phyloP scores from a whole-genome alignment of 2,888 invertebrate genomes.

The Ashinkailepas kermadecensis region DNA sequence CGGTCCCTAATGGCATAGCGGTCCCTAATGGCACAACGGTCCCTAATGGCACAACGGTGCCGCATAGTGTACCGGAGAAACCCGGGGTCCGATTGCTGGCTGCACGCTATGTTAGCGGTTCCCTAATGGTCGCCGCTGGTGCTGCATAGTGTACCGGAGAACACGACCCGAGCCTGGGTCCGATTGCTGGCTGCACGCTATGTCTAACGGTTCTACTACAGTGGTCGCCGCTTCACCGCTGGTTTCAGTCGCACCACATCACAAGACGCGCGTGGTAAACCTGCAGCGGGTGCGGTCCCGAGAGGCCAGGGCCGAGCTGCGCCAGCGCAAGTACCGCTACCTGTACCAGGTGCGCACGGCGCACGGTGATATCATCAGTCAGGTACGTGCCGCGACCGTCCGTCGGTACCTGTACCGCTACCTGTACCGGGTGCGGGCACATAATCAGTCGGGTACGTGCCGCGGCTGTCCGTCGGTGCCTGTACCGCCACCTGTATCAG shows the following conservation, averaged over 20 bases:
- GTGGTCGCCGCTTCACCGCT: too few species aligned
- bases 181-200: too few species aligned
- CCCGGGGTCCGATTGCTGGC: too few species aligned
- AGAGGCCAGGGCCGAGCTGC: constrained; percentile 67
- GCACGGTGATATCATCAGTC: constrained; percentile 82
- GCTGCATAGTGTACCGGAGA: too few species aligned
- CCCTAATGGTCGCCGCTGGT: too few species aligned
- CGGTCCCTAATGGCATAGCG: too few species aligned
- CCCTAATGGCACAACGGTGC: too few species aligned
- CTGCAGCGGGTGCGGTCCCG: constrained; percentile 53
- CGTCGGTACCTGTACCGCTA: constrained; percentile 31
- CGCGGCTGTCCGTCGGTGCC: constrained; percentile 23
- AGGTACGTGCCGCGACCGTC: constrained; percentile 42
- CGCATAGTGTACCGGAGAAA: too few species aligned
- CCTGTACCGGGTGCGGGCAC: constrained; percentile 25
- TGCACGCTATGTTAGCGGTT: too few species aligned
- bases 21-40: too few species aligned
- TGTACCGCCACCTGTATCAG: neutral
- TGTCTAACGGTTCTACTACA: too few species aligned
- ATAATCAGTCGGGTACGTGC: constrained; percentile 61
- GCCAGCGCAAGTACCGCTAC: constrained; percentile 86
- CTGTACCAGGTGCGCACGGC: constrained; percentile 83
- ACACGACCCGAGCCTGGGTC: too few species aligned
- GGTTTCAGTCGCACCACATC: constrained; percentile 44
- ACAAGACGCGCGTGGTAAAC: constrained; percentile 44